Conservation (phyloP, 2,797 vertebrate species). For the Denticeps clupeoides region DNA sequence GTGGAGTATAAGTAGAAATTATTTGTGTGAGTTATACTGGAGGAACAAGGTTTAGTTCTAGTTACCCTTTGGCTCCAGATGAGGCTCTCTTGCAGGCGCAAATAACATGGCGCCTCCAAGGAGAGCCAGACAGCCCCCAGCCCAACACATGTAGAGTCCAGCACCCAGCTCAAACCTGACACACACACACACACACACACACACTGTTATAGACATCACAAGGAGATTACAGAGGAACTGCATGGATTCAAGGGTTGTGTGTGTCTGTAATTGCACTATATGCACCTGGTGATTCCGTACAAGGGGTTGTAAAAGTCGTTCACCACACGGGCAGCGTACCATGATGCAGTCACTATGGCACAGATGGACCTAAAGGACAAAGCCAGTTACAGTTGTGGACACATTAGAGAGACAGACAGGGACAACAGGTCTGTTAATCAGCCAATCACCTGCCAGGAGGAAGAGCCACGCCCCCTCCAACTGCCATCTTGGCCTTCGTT, state of each 20-base stretch:
- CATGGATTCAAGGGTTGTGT: no score
- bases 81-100: constrained; percentile 50
- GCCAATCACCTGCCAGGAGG: constrained; percentile 57
- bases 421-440: not conserved
- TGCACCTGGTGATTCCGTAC: constrained; percentile 47
- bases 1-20: no score
- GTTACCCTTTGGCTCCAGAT: constrained; percentile 38
- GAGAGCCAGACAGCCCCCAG: constrained; percentile 52
- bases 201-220: not conserved
- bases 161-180: constrained; percentile 74
- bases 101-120: constrained; percentile 67
- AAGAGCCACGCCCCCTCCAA: constrained; percentile 58
- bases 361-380: constrained; percentile 45
- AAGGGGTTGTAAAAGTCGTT: constrained; percentile 54
- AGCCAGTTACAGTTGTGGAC: not conserved
- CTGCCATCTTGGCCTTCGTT: constrained; percentile 62
- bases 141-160: constrained; percentile 75
- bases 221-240: no score
- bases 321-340: constrained; percentile 58
- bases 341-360: constrained; percentile 45
- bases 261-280: not conserved
- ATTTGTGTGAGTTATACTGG: no score
- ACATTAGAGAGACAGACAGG: not conserved
- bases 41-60: not conserved
- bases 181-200: constrained; percentile 14